Conservation (phyloP, 2,113 vertebrate species). For the Dipodomys stephensi region DNA sequence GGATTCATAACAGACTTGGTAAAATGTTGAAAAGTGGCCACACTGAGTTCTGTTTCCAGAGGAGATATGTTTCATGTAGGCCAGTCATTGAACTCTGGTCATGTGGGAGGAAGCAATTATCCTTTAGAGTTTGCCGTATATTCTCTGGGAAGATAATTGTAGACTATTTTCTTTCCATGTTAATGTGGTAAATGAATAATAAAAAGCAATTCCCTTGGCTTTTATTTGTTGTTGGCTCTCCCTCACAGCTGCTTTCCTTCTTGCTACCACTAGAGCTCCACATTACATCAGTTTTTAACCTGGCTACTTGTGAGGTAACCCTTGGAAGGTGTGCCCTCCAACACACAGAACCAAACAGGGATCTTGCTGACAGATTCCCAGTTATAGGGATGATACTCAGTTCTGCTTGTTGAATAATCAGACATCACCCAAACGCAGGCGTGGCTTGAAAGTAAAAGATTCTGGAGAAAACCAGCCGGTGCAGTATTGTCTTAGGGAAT, state of each 20-base stretch:
- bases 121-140: not conserved
- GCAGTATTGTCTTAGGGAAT: conserved; percentile 48
- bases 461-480: not conserved
- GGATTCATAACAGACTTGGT: not conserved
- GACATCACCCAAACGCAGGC: not conserved
- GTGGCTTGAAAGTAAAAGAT: not conserved
- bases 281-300: conserved; percentile 70
- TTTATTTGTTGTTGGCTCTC: not conserved
- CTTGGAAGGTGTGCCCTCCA: not conserved
- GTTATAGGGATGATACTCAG: not conserved
- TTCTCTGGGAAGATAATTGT: conserved; percentile 19
- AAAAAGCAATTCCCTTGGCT: not conserved
- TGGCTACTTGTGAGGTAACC: conserved; percentile 17
- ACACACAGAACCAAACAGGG: not conserved
- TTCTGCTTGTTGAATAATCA: conserved; percentile 6
- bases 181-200: not conserved
- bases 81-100: not conserved
- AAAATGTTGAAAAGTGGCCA: conserved; percentile 11
- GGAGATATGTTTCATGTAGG: not conserved
- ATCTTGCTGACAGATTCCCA: not conserved
- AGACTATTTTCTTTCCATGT: not conserved
- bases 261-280: conserved; percentile 72
- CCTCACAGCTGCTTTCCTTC: conserved; percentile 54
- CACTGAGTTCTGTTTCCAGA: not conserved
- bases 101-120: not conserved